Evolutionary conservation across 2,797 vertebrate species (phyloP), one percentile per base, ranked within the genome.

Genomic region (Myotis pilosus): DNA sequence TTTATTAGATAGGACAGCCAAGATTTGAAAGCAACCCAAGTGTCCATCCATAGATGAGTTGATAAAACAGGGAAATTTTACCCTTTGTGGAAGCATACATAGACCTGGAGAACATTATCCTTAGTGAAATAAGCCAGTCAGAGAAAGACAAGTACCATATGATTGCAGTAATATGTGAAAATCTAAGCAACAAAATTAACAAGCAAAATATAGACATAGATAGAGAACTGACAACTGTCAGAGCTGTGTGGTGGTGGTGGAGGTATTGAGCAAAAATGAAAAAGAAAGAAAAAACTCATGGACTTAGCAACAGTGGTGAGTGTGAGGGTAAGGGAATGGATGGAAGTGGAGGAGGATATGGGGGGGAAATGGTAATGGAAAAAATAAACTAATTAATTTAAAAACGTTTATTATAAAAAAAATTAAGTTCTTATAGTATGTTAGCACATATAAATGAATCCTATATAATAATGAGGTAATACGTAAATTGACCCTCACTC

Each of bases 341-440:
- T 62, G 12, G 28, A n/a, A 30, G 30, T 64, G 30, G 15, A 64
- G 60, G 62, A 62, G 5, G 28, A 28, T 62, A 62, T 62, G 28
- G 6, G 28, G 6, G 28, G 60, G 3, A 62, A 64, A n/a, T n/a
- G 62, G 62, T 64, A 30, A 64, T 64, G 62, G 62, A 64, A 64
- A 64, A n/a, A 30, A 13, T 62, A 62, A 23, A 62, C 25, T 15
- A 62, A 30, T 15, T 30, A n/a, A 64, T 64, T 22, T n/a, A n/a
- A 64, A 64, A 69, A 28, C 22, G 49, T 49, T 91, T 93, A 36
- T 87, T 94, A 85, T 74, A 0, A 79, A 96, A 90, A 76, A 82
- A 71, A 78, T 55, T 78, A 87, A 69, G 22, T 94, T 62, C 8
- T 79, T 95, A 30, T 60, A 76, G 10, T 68, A 41, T 83, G 44